phyloP scores from a whole-genome alignment of 1,140 invertebrate species.

The Lordiphosa mommai region DNA sequence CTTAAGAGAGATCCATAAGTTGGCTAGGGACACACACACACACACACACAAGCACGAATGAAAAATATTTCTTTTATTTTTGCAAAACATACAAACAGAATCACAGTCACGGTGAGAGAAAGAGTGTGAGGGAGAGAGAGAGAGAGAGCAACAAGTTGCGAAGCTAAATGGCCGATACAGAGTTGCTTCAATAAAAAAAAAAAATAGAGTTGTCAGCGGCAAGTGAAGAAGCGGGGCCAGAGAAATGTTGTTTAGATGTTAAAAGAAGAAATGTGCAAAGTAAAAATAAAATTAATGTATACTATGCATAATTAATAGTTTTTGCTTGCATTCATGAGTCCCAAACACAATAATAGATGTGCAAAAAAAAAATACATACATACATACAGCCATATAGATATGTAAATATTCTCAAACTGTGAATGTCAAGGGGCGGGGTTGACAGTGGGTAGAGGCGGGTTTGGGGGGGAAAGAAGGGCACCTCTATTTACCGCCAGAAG shows the following conservation, averaged over 20 bases:
- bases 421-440: slow-evolving; percentile 51
- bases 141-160: slow-evolving; percentile 65
- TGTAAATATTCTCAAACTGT: slow-evolving; percentile 25
- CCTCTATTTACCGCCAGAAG: slow-evolving; percentile 70
- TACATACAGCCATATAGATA: neutral
- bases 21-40: neutral
- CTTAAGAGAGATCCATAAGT: neutral
- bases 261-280: slow-evolving; percentile 9
- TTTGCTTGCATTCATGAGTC: slow-evolving; percentile 37
- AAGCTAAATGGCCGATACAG: slow-evolving; percentile 64
- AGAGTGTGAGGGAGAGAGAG: slow-evolving; percentile 18
- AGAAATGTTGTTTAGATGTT: slow-evolving; percentile 8
- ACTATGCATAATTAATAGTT: slow-evolving; percentile 71
- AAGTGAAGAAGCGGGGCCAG: slow-evolving; percentile 14
- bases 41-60: no score
- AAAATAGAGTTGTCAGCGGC: slow-evolving; percentile 41
- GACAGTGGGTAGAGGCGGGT: slow-evolving; percentile 7
- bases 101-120: slow-evolving; percentile 21
- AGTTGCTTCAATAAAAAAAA: slow-evolving; percentile 37
- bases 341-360: slow-evolving; percentile 46
- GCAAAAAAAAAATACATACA: slow-evolving; percentile 19
- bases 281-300: slow-evolving; percentile 66
- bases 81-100: slow-evolving; percentile 27
- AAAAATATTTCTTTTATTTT: slow-evolving; percentile 31
- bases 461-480: neutral